Base-by-base conservation (phyloP, 2,113 vertebrate genomes). In the Clarias batrachus region DNA sequence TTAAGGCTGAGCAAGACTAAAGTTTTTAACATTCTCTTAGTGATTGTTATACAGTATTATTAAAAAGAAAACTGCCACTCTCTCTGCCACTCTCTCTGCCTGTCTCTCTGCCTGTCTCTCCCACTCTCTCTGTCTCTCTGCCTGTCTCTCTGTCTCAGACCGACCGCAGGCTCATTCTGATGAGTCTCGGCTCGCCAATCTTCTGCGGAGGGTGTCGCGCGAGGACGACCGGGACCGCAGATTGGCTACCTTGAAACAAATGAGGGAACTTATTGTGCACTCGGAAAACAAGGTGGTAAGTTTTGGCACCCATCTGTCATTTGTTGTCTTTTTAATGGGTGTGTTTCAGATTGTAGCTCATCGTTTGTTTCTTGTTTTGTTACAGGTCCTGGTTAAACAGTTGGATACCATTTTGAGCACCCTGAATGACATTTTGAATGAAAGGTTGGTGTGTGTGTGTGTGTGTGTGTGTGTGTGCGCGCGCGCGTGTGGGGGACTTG, bases 191-290 rank as follows among this genome's bases (percentile, higher is more conserved):
- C 95, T 99, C 96, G 97, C 97, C 92, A 99, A 99, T 96, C 97
- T 99, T 96, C 96, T 99, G 94, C 97, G 98, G 95, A 95, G 97
- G 94, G 96, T 98, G 92, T 98, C 97, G 95, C 96, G 98, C 93
- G 98, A 99, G 96, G 98, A 99, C n/a, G 98, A 99, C 93, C 96
- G 98, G 91, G 98, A 99, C 95, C 96, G 98, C 93, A 96, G 98
- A 95, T 95, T 99, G 94, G 95, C 96, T 95, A 99, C 97, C 92
- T 96, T 99, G 94, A 99, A 98, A 95, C 98, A 99, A 92, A 93
- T 99, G 95, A 99, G 96, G 95, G 98, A 99, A 90, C 97, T 99
- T 92, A 97, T 99, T 94, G 96, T 97, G 95, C 98, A 99, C 89
- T 95, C 97, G 90, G 98, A 99, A 93, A 99, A 97, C 95, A 99